Evolutionary conservation across 2,888 invertebrate species (phyloP).

Genomic region (Drosophila pseudotakahashii): DNA sequence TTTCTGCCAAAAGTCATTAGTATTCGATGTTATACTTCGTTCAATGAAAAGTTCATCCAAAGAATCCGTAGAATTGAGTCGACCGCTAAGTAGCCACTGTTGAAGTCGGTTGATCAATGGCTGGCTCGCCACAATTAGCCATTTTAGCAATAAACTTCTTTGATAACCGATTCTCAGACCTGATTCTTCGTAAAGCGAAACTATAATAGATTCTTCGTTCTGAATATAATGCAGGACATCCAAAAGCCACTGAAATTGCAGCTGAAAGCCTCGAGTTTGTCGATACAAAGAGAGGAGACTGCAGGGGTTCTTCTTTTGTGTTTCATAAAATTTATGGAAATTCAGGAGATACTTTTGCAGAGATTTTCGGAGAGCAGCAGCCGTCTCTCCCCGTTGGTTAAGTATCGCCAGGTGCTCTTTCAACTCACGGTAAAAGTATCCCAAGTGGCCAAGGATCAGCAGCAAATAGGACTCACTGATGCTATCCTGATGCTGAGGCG

Average conservation of each 20-base stretch:
- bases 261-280: constrained; percentile 8
- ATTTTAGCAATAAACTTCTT: constrained; percentile 28
- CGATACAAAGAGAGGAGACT: constrained; percentile 26
- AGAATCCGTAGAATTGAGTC: constrained; percentile 1
- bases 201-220: constrained; percentile 14
- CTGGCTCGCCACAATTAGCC: constrained; percentile 27
- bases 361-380: constrained; percentile 10
- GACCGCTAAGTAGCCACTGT: constrained; percentile 43
- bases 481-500: constrained; percentile 50
- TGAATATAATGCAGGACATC: constrained; percentile 1
- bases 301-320: not conserved
- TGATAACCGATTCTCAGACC: not conserved
- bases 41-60: constrained; percentile 36
- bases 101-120: constrained; percentile 23
- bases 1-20: constrained; percentile 36
- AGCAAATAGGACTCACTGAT: constrained; percentile 54
- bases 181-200: constrained; percentile 35
- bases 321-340: constrained; percentile 16
- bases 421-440: constrained; percentile 45
- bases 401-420: constrained; percentile 19
- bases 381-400: constrained; percentile 26
- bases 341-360: constrained; percentile 27
- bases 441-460: constrained; percentile 50
- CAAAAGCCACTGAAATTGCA: constrained; percentile 43
- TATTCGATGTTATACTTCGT: not conserved